Evolutionary conservation across 1,140 invertebrate species (phyloP).

Genomic region (Adoxophyes honmai): DNA sequence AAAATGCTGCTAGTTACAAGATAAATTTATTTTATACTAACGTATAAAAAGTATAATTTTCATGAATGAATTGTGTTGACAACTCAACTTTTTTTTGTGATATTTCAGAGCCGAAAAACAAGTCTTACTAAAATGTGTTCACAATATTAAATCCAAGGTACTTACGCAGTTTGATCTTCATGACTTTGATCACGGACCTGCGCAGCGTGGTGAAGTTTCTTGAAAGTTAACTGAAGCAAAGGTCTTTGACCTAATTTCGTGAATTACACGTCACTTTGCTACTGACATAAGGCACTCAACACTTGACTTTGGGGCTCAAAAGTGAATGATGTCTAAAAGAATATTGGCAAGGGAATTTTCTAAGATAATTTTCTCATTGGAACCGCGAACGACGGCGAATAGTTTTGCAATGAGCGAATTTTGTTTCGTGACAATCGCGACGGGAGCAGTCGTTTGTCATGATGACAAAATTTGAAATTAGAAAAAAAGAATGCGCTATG

Average conservation of each 20-base stretch:
- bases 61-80: too few species aligned
- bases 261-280: conserved; percentile 9
- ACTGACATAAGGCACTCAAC: conserved; percentile 13
- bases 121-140: conserved; percentile 23
- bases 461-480: conserved; percentile 4
- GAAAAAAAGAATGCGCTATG: conserved; percentile 7
- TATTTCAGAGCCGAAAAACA: too few species aligned
- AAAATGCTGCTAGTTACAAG: too few species aligned
- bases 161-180: conserved; percentile 74
- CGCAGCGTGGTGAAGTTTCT: conserved; percentile 58
- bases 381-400: background rate
- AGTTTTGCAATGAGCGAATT: background rate
- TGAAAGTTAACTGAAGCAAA: conserved; percentile 8
- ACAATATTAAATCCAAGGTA: conserved; percentile 35
- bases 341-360: background rate
- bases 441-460: background rate
- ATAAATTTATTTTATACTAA: too few species aligned
- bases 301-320: background rate
- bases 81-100: too few species aligned
- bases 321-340: too few species aligned
- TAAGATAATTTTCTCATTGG: background rate
- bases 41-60: too few species aligned
- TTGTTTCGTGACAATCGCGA: conserved; percentile 1
- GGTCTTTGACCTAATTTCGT: conserved; percentile 1
- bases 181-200: conserved; percentile 71